Evolutionary conservation across 1,140 invertebrate species (phyloP).

Genomic region (Ooceraea biroi): DNA sequence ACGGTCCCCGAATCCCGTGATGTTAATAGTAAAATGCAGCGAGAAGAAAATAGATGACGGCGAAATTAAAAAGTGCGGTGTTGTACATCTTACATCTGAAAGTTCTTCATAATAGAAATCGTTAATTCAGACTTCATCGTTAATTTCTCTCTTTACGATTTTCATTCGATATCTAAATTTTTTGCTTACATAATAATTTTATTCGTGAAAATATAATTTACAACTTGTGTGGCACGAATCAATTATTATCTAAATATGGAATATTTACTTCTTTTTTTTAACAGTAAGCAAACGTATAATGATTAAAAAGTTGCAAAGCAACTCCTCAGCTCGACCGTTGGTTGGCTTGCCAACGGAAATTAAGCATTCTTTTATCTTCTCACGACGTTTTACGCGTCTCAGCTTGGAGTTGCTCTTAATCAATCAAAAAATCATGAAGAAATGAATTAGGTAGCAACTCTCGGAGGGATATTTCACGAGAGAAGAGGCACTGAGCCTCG

Average conservation of each 20-base stretch:
- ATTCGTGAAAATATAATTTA: no score
- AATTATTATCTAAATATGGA: no score
- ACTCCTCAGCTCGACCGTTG: slow-evolving; percentile 29
- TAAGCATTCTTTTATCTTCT: slow-evolving; percentile 84
- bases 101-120: background rate
- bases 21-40: slow-evolving; percentile 3
- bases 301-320: slow-evolving; percentile 62
- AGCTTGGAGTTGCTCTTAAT: slow-evolving; percentile 79
- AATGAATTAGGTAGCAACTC: slow-evolving; percentile 77
- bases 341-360: slow-evolving; percentile 79
- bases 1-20: background rate
- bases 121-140: no score
- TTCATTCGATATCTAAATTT: no score
- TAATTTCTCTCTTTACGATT: no score
- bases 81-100: background rate
- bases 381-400: slow-evolving; percentile 75
- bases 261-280: slow-evolving; percentile 19
- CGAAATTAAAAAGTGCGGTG: slow-evolving; percentile 3
- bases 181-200: no score
- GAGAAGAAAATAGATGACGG: background rate
- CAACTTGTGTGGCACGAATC: no score
- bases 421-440: slow-evolving; percentile 83
- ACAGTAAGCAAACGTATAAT: slow-evolving; percentile 78
- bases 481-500: slow-evolving; percentile 21
- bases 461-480: slow-evolving; percentile 47